These are phyloP conservation scores for Drosophila athabasca DNA, from an alignment of 1,140 invertebrate species.

Conservation along the genomic window DNA sequence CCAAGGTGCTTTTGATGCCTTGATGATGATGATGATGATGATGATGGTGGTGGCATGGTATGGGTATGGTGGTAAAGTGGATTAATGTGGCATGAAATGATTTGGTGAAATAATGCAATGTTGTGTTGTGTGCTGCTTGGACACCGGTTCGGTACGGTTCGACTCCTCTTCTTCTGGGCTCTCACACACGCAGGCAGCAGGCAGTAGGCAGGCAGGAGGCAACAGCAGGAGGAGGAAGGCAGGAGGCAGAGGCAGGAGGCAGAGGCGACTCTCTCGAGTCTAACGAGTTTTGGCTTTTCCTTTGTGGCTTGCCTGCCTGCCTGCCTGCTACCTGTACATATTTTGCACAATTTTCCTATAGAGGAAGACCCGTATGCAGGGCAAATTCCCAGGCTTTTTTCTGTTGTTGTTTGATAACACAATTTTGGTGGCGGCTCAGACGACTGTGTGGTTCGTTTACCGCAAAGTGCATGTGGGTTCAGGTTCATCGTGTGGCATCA, in stretches of 20 bases:
- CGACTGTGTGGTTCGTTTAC: conserved; percentile 63
- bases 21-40: conserved; percentile 25
- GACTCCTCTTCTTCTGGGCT: too few relatives aligned
- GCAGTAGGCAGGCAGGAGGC: not conserved
- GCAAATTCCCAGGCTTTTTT: conserved; percentile 72
- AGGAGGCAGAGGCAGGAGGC: not conserved
- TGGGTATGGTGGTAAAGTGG: conserved; percentile 68
- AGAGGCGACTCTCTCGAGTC: not conserved
- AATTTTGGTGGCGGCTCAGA: conserved; percentile 64
- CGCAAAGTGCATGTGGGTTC: conserved; percentile 80
- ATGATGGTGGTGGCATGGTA: conserved; percentile 39
- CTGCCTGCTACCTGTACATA: too few relatives aligned
- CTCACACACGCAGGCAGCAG: too few relatives aligned
- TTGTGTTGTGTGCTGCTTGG: conserved; percentile 43
- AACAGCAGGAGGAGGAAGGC: too few relatives aligned
- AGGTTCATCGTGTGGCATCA: conserved; percentile 62
- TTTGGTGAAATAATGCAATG: conserved; percentile 78
- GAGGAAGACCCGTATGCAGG: conserved; percentile 60
- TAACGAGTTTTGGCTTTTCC: too few relatives aligned
- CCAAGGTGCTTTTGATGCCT: conserved; percentile 23
- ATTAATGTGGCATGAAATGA: conserved; percentile 82
- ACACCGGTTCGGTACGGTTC: conserved; percentile 52
- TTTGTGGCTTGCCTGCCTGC: too few relatives aligned
- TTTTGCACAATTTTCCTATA: conserved; percentile 3
- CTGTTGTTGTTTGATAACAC: conserved; percentile 69